These are phyloP conservation scores for Gallinago media DNA, from an alignment of 2,113 vertebrate genomes.

Conservation along the genomic window DNA sequence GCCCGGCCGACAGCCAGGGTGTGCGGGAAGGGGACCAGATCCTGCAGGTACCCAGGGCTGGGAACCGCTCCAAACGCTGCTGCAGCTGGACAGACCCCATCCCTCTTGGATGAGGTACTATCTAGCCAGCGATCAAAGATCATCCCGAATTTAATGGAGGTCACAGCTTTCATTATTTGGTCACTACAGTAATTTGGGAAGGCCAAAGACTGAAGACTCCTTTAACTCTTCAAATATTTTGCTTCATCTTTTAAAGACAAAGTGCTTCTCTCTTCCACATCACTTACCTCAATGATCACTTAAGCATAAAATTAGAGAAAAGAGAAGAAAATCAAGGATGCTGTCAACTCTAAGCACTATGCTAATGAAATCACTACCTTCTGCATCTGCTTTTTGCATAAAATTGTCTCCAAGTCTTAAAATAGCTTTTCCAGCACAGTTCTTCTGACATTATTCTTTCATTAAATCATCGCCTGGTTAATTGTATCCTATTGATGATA, in stretches of 20 bases:
- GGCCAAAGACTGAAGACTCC: neutral
- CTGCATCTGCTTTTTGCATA: slow-evolving; percentile 41
- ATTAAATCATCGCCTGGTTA: slow-evolving; percentile 70
- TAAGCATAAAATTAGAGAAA: slow-evolving; percentile 71
- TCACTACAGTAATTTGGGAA: neutral
- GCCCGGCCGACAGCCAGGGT: slow-evolving; percentile 84
- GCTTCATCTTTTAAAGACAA: slow-evolving; percentile 47
- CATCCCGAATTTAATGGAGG: neutral
- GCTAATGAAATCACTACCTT: slow-evolving; percentile 67
- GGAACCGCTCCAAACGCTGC: neutral
- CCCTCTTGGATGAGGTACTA: neutral
- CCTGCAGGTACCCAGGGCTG: slow-evolving; percentile 80
- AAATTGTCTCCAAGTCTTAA: slow-evolving; percentile 66
- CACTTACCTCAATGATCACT: slow-evolving; percentile 60
- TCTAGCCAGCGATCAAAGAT: neutral
- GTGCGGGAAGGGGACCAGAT: slow-evolving; percentile 94
- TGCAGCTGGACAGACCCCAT: neutral
- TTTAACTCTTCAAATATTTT: slow-evolving; percentile 21
- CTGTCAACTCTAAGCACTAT: slow-evolving; percentile 58
- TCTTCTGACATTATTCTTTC: slow-evolving; percentile 69
- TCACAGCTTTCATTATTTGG: neutral
- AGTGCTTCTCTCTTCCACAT: slow-evolving; percentile 34
- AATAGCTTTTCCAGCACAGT: slow-evolving; percentile 61
- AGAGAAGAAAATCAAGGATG: slow-evolving; percentile 51
- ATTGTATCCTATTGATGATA: slow-evolving; percentile 68